phyloP scores from a whole-genome alignment of 1,140 invertebrate species.

The Rhagoletis zephyria region DNA sequence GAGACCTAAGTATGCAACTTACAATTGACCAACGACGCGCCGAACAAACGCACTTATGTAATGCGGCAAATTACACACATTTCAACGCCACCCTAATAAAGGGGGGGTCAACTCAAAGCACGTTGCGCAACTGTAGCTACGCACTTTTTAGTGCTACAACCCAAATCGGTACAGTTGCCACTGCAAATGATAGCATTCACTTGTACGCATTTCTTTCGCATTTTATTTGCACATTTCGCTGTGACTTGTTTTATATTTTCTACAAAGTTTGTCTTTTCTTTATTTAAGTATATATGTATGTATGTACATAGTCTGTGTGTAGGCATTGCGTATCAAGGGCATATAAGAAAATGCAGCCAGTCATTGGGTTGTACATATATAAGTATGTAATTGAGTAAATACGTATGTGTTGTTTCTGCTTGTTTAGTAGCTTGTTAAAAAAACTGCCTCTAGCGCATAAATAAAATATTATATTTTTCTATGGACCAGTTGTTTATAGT shows the following conservation, averaged over 20 bases:
- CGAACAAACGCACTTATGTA: neutral
- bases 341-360: no score
- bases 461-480: neutral
- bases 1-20: neutral
- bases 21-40: neutral
- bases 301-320: neutral
- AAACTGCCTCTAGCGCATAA: neutral
- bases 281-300: neutral
- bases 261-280: neutral
- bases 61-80: neutral
- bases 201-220: neutral
- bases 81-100: no score
- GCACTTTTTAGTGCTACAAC: neutral
- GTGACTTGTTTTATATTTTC: neutral
- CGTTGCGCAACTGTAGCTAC: conserved; percentile 6
- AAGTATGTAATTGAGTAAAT: neutral
- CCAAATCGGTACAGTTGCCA: neutral
- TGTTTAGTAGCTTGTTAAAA: conserved; percentile 24
- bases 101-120: neutral
- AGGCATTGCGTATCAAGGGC: neutral
- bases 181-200: conserved; percentile 16
- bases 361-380: neutral
- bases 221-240: conserved; percentile 38
- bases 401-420: neutral
- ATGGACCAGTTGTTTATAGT: neutral